These are phyloP conservation scores for Caenorhabditis sp. DNA, from an alignment of 2,888 invertebrate species.

Conservation along the genomic window DNA sequence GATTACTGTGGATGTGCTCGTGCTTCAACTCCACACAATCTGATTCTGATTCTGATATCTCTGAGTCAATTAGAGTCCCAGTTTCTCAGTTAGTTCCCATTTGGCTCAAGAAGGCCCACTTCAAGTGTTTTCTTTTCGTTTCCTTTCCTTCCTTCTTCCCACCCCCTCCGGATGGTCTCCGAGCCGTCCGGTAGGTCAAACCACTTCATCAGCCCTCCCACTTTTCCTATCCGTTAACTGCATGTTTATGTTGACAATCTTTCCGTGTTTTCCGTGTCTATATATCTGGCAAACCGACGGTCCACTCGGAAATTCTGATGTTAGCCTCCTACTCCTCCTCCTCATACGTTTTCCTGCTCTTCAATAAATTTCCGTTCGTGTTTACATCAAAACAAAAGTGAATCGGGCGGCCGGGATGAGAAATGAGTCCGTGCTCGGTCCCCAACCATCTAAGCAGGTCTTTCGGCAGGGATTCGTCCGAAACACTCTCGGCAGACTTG, in stretches of 20 bases:
- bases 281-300: conserved; percentile 8
- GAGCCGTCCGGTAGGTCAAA: neutral
- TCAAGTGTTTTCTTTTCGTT: conserved; percentile 6
- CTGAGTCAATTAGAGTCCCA: too few species aligned
- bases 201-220: neutral
- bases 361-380: neutral
- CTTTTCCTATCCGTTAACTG: neutral
- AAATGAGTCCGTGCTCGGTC: conserved; percentile 25
- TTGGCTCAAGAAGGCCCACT: too few species aligned
- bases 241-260: neutral
- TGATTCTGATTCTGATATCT: neutral
- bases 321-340: neutral
- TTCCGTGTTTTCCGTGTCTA: neutral
- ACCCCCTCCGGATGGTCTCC: too few species aligned
- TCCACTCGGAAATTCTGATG: conserved; percentile 14
- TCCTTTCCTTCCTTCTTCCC: too few species aligned
- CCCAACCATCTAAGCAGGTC: neutral
- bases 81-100: too few species aligned
- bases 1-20: conserved; percentile 13
- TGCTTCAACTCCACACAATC: neutral
- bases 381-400: conserved; percentile 21
- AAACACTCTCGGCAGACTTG: conserved; percentile 25
- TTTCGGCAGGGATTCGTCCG: too few species aligned
- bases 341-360: neutral
- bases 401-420: neutral